Conservation (phyloP, 2,888 invertebrate genomes). For the Tetragonisca angustula region DNA sequence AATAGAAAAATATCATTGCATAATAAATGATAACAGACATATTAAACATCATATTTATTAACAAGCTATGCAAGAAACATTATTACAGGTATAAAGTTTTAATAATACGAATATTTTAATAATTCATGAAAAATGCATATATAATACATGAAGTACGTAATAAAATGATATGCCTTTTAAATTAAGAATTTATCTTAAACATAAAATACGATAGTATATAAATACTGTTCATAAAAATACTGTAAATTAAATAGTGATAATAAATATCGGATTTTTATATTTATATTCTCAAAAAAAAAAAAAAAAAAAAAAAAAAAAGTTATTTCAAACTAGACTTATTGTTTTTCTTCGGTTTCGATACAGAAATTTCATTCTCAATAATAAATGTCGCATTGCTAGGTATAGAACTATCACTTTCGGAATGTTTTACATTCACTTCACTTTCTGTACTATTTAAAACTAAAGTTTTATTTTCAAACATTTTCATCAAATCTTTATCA, state of each 20-base stretch:
- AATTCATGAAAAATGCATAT: background rate
- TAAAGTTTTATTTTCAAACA: slow-evolving; percentile 9
- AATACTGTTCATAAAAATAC: background rate
- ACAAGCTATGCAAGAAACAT: background rate
- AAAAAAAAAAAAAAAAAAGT: background rate
- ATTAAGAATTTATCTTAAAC: background rate
- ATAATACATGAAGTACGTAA: background rate
- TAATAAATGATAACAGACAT: background rate
- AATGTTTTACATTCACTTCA: slow-evolving; percentile 8
- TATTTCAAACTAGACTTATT: slow-evolving; percentile 30
- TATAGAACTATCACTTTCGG: slow-evolving; percentile 63
- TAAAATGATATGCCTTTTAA: background rate
- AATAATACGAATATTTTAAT: background rate
- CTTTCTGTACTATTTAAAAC: slow-evolving; percentile 4
- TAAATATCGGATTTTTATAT: slow-evolving; percentile 1
- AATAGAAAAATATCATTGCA: background rate
- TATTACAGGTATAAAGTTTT: background rate
- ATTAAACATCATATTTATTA: background rate
- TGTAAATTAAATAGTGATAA: slow-evolving; percentile 2
- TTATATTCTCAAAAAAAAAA: background rate
- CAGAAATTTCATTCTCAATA: slow-evolving; percentile 70
- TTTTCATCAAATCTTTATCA: slow-evolving; percentile 26
- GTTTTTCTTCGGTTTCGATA: slow-evolving; percentile 69
- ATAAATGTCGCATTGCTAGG: slow-evolving; percentile 74
- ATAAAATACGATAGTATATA: background rate